Evolutionary conservation across 2,113 vertebrate species (phyloP).

Genomic region (Pedionomus torquatus): DNA sequence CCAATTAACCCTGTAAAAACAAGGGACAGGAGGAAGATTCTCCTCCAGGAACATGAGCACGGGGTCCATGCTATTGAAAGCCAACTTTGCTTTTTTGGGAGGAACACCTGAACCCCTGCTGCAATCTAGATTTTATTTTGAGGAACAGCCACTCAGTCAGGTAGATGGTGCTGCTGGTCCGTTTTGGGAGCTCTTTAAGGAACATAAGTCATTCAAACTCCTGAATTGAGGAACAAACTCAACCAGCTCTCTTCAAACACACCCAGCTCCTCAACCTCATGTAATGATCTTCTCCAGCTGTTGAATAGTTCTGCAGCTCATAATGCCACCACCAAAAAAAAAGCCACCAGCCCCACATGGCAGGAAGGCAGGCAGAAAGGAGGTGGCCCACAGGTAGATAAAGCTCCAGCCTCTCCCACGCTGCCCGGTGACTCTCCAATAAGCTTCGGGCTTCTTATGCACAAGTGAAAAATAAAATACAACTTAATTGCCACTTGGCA

Average conservation of each 20-base stretch:
- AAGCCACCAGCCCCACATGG: accelerated
- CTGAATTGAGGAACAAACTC: background rate
- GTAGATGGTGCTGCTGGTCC: background rate
- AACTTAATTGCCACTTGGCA: background rate
- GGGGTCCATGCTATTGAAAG: background rate
- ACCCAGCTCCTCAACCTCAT: background rate
- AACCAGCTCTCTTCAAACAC: background rate
- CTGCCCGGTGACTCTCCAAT: background rate
- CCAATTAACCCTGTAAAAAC: background rate
- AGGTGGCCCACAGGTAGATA: background rate
- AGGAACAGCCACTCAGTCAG: background rate
- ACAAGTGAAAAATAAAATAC: background rate
- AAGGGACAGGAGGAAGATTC: background rate
- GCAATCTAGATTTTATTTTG: background rate
- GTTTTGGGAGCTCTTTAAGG: background rate
- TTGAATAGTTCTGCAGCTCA: background rate
- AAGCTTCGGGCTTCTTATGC: background rate
- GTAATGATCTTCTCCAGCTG: background rate
- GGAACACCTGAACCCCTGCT: background rate
- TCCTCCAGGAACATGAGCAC: background rate
- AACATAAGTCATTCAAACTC: background rate
- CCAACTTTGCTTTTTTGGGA: background rate
- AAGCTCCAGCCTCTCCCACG: background rate
- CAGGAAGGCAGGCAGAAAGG: background rate
- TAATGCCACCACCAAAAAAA: background rate